Conservation (phyloP, 2,888 invertebrate species). For the Adineta ricciae region DNA sequence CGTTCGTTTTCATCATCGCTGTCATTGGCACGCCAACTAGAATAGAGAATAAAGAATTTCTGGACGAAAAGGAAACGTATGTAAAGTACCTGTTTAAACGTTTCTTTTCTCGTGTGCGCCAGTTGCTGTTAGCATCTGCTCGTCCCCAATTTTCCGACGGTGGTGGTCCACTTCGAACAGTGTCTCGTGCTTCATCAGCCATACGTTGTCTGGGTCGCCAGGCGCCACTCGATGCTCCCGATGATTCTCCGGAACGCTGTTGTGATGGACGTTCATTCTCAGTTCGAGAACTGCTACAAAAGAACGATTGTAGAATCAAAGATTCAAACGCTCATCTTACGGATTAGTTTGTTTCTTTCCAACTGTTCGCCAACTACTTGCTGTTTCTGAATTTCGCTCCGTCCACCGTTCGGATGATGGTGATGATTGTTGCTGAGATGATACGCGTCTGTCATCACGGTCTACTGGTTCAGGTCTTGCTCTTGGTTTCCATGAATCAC, state of each 20-base stretch:
- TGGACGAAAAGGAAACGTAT: neutral
- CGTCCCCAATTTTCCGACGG: neutral
- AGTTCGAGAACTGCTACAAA: neutral
- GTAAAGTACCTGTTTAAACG: neutral
- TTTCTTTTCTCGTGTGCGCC: slow-evolving; percentile 11
- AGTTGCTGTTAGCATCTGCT: neutral
- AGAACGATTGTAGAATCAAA: too few species aligned
- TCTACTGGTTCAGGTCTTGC: neutral
- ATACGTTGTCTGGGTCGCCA: neutral
- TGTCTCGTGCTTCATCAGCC: neutral
- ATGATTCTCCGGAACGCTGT: neutral
- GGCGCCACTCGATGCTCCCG: neutral
- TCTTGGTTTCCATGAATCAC: neutral
- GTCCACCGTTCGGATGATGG: neutral
- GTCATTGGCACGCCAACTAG: neutral
- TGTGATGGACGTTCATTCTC: neutral
- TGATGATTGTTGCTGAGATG: neutral
- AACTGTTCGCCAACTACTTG: neutral
- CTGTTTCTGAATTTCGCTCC: neutral
- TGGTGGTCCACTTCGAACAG: neutral
- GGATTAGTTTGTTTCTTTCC: neutral
- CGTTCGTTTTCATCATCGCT: neutral
- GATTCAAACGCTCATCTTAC: neutral
- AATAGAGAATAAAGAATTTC: neutral
- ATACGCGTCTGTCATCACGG: neutral